These are phyloP conservation scores for Cyprinodon diabolis DNA, from an alignment of 2,797 vertebrate species.

Conservation along the genomic window DNA sequence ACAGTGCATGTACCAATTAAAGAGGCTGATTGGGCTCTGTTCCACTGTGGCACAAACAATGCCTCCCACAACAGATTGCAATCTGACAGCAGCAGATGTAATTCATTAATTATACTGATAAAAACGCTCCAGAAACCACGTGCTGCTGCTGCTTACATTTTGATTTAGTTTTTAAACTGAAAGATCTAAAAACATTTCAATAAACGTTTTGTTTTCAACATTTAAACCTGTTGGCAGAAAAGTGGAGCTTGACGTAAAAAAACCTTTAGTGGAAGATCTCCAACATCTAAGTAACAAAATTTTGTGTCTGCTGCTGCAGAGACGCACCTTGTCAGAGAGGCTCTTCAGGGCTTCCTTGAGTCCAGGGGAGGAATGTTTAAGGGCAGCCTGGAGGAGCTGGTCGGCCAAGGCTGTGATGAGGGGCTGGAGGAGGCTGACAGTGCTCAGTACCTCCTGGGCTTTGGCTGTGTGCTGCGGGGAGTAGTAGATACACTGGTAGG, in stretches of 20 bases:
- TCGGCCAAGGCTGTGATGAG: slow-evolving; percentile 91
- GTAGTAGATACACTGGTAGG: slow-evolving; percentile 99
- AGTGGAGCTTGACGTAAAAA: not conserved
- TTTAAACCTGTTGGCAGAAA: slow-evolving; percentile 3
- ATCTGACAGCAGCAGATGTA: slow-evolving; percentile 85
- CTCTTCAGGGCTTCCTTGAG: slow-evolving; percentile 93
- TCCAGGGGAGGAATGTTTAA: slow-evolving; percentile 86
- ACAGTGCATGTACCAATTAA: slow-evolving; percentile 83
- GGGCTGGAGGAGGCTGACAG: slow-evolving; percentile 91
- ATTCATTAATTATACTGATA: slow-evolving; percentile 83
- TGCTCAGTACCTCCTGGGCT: slow-evolving; percentile 95
- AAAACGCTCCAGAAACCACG: slow-evolving; percentile 69
- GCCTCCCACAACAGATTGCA: slow-evolving; percentile 80
- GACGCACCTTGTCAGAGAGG: slow-evolving; percentile 95
- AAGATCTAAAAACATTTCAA: slow-evolving; percentile 30
- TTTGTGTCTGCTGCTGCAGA: slow-evolving; percentile 24
- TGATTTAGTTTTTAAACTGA: slow-evolving; percentile 55
- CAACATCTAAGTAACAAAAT: not conserved
- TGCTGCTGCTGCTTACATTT: slow-evolving; percentile 67
- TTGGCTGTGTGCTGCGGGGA: slow-evolving; percentile 97
- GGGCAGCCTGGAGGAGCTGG: slow-evolving; percentile 91
- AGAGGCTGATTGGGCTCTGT: slow-evolving; percentile 79
- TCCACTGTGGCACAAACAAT: slow-evolving; percentile 82
- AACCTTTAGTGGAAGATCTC: no score
- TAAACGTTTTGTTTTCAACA: slow-evolving; percentile 19